Conservation (phyloP, 2,888 invertebrate genomes). For the Leptinotarsa juncta region DNA sequence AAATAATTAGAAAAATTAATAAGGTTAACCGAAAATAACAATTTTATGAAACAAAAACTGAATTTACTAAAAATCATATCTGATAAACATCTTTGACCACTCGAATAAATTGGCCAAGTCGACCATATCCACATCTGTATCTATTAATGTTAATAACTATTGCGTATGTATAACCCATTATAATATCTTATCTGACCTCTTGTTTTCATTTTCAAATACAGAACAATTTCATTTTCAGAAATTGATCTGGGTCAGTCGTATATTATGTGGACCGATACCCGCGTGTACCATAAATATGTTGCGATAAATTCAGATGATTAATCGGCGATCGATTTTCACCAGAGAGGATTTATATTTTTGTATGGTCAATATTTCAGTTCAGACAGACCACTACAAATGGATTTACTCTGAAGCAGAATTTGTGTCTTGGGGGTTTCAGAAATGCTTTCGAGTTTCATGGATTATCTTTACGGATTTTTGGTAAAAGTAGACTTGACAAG, state of each 20-base stretch:
- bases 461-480: background rate
- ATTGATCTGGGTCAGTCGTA: conserved; percentile 35
- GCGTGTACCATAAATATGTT: conserved; percentile 32
- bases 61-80: too few relatives aligned
- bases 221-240: conserved; percentile 40
- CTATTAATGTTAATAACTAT: too few relatives aligned
- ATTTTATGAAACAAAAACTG: too few relatives aligned
- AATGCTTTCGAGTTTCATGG: background rate
- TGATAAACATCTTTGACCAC: too few relatives aligned
- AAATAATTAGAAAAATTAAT: too few relatives aligned
- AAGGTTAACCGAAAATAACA: too few relatives aligned
- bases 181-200: background rate
- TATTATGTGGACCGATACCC: conserved; percentile 28
- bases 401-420: background rate
- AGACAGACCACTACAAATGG: background rate
- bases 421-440: background rate
- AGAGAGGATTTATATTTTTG: conserved; percentile 7
- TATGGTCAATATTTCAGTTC: conserved; percentile 13
- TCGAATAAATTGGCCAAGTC: too few relatives aligned
- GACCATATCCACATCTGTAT: too few relatives aligned
- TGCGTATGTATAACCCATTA: too few relatives aligned
- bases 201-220: conserved; percentile 38
- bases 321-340: conserved; percentile 34
- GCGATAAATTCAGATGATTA: conserved; percentile 37
- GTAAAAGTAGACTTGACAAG: too few relatives aligned